Evolutionary conservation across 1,140 invertebrate genomes (phyloP).

Genomic region (Hycleus phaleratus): DNA sequence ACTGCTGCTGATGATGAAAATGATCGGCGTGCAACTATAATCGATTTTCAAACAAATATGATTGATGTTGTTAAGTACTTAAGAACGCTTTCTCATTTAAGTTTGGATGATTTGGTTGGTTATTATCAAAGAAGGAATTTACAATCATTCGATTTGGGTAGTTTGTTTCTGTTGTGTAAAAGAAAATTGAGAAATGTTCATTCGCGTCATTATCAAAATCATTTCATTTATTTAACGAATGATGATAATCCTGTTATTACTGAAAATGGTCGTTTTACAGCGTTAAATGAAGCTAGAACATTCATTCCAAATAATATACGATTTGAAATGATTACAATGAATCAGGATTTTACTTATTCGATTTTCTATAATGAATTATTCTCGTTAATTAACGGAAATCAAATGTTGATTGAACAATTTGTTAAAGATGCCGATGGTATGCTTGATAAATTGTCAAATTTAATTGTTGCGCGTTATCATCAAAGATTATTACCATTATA

Average conservation of each 20-base stretch:
- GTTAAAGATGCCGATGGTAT: slow-evolving; percentile 24
- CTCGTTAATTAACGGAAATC: background rate
- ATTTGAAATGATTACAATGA: slow-evolving; percentile 25
- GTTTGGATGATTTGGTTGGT: slow-evolving; percentile 17
- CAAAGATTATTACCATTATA: slow-evolving; percentile 23
- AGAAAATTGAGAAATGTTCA: slow-evolving; percentile 27
- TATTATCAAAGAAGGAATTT: slow-evolving; percentile 20
- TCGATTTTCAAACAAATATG: slow-evolving; percentile 22
- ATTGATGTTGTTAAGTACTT: slow-evolving; percentile 23
- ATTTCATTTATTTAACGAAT: slow-evolving; percentile 26
- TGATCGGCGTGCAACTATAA: background rate
- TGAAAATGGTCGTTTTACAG: slow-evolving; percentile 21
- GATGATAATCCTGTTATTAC: slow-evolving; percentile 27
- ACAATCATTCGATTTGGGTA: slow-evolving; percentile 19
- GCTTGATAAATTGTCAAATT: slow-evolving; percentile 17
- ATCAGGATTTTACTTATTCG: slow-evolving; percentile 21
- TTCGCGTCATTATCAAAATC: slow-evolving; percentile 22
- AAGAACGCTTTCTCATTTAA: slow-evolving; percentile 10
- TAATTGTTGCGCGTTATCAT: slow-evolving; percentile 13
- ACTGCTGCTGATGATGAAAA: background rate
- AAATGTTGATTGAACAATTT: too few relatives aligned
- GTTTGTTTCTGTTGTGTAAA: slow-evolving; percentile 27
- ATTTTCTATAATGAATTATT: slow-evolving; percentile 30
- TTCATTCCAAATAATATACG: slow-evolving; percentile 25
- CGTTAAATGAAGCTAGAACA: slow-evolving; percentile 28